Evolutionary conservation across 2,797 vertebrate genomes (phyloP).

Genomic region (Melanotaenia parkinsoni): DNA sequence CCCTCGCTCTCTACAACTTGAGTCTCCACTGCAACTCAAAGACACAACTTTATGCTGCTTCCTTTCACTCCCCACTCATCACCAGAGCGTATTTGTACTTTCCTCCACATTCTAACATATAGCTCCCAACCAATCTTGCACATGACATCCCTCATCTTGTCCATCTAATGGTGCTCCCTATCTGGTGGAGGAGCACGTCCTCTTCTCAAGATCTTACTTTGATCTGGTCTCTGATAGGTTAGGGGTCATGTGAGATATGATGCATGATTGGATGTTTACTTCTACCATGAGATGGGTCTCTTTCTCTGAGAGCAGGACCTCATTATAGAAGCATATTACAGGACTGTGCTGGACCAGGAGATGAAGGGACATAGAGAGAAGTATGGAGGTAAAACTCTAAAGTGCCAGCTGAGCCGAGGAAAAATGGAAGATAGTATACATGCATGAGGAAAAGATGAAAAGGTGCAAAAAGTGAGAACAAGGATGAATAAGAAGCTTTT

Average conservation of each 20-base stretch:
- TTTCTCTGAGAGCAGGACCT: conserved; percentile 58
- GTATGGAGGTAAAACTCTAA: conserved; percentile 31
- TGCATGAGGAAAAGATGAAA: conserved; percentile 39
- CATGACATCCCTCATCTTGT: conserved; percentile 22
- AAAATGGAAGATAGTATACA: conserved; percentile 14
- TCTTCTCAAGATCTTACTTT: conserved; percentile 55
- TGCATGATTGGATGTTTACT: conserved; percentile 66
- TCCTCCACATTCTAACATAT: conserved; percentile 2
- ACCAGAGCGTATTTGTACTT: conserved; percentile 4
- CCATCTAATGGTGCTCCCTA: conserved; percentile 52
- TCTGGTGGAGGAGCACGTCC: conserved; percentile 12
- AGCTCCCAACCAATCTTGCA: conserved; percentile 8
- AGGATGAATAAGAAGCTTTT: conserved; percentile 2
- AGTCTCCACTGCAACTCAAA: conserved; percentile 17
- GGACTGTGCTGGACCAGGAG: conserved; percentile 34
- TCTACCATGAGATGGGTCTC: conserved; percentile 30
- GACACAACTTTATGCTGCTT: conserved; percentile 19
- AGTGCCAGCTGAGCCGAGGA: conserved; percentile 31
- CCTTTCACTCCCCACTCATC: neutral
- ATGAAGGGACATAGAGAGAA: conserved; percentile 43
- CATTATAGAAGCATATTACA: conserved; percentile 56
- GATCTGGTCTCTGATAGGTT: conserved; percentile 61
- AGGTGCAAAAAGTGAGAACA: conserved; percentile 26
- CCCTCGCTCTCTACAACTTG: conserved; percentile 25
- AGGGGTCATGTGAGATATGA: conserved; percentile 53